These are phyloP conservation scores for Sinodicranocentrus sp. DNA, from an alignment of 2,888 invertebrate genomes.

Conservation along the genomic window DNA sequence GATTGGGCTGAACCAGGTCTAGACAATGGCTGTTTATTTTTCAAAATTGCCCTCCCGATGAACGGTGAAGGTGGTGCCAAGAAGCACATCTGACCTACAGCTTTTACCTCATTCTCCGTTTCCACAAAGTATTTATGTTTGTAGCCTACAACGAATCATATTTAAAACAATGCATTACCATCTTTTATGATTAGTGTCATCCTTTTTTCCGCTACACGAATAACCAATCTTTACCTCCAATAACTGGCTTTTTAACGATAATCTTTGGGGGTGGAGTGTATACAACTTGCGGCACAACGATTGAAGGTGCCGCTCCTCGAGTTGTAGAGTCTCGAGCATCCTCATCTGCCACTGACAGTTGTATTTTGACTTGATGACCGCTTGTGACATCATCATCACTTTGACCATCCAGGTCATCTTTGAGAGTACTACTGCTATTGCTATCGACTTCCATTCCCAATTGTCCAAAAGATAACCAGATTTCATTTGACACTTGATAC, in stretches of 20 bases:
- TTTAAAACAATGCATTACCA: no score
- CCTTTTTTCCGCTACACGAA: not conserved
- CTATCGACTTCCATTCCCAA: conserved; percentile 8
- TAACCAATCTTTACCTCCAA: conserved; percentile 18
- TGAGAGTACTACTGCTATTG: not conserved
- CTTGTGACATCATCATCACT: not conserved
- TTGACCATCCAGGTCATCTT: not conserved
- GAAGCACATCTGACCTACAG: conserved; percentile 60
- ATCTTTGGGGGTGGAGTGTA: conserved; percentile 46
- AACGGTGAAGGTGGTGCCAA: conserved; percentile 56
- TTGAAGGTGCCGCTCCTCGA: not conserved
- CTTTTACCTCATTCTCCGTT: conserved; percentile 48
- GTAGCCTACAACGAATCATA: conserved; percentile 7
- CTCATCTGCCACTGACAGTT: not conserved
- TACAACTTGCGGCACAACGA: conserved; percentile 47
- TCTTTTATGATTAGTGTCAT: not conserved
- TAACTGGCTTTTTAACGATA: conserved; percentile 38
- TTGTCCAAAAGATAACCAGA: conserved; percentile 6
- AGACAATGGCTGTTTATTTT: conserved; percentile 36
- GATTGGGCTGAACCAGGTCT: conserved; percentile 34
- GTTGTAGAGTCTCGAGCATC: not conserved
- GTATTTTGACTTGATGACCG: not conserved
- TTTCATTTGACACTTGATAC: conserved; percentile 37
- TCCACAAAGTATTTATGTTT: conserved; percentile 40
- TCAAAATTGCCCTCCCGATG: conserved; percentile 38